phyloP scores from a whole-genome alignment of 1,140 invertebrate species.

The Schlechtendalia chinensis region DNA sequence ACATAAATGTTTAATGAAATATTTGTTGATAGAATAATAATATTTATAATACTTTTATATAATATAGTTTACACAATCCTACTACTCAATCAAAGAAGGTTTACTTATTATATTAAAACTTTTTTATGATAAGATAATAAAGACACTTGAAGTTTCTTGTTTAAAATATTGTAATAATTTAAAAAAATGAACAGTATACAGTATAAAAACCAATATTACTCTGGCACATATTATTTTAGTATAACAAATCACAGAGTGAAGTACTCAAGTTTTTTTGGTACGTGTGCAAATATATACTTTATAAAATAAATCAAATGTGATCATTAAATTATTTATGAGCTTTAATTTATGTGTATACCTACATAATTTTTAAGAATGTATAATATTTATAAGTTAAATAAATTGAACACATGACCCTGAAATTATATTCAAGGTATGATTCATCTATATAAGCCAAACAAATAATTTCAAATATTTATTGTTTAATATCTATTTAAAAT shows the following conservation, averaged over 20 bases:
- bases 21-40: neutral
- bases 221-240: neutral
- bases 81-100: neutral
- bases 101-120: neutral
- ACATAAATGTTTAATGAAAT: no score
- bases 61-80: neutral
- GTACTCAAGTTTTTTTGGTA: constrained; percentile 10
- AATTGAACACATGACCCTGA: neutral
- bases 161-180: constrained; percentile 15
- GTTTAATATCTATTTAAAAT: no score
- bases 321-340: neutral
- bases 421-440: no score
- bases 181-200: constrained; percentile 11
- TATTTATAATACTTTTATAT: neutral
- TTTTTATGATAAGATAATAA: constrained; percentile 35
- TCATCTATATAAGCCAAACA: no score
- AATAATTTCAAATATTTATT: no score
- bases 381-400: no score
- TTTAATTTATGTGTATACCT: no score
- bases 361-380: neutral
- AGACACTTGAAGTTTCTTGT: constrained; percentile 17
- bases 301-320: neutral
- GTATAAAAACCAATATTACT: neutral
- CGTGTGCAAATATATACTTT: constrained; percentile 1
- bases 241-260: neutral